Percentiles rank a stretch among this genome's conserved stretches.
Evolutionary conservation across 2,888 invertebrate genomes (phyloP).

Genomic region (Leptopterna dolabrata): DNA sequence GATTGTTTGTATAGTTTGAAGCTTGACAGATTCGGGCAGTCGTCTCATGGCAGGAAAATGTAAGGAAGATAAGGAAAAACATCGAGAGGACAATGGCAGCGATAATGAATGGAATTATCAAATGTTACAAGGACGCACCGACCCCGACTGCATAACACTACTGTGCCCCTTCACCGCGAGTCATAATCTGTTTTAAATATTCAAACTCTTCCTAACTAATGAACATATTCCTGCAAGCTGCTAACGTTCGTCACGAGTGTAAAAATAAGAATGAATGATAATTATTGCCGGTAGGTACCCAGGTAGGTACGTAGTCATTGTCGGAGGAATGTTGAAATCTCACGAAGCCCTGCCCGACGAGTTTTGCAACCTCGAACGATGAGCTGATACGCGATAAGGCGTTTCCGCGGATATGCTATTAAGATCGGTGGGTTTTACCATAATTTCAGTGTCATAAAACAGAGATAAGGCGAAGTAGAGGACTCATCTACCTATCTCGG

Average conservation of each 20-base stretch:
- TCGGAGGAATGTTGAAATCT: no score
- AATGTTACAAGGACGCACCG: slow-evolving; percentile 6
- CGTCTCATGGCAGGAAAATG: background rate
- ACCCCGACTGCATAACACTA: background rate
- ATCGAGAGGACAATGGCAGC: slow-evolving; percentile 7
- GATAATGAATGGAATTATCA: slow-evolving; percentile 16
- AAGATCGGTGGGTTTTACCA: no score
- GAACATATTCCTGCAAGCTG: background rate
- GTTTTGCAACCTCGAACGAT: no score
- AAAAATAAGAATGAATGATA: background rate
- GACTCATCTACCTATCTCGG: no score
- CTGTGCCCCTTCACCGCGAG: background rate
- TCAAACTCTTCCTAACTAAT: background rate
- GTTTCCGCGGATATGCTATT: no score
- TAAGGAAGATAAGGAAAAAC: background rate
- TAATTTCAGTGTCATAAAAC: no score
- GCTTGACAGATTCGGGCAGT: background rate
- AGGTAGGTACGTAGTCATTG: no score
- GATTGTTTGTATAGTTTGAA: background rate
- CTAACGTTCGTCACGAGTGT: background rate
- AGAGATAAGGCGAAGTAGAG: no score
- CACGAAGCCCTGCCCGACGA: no score
- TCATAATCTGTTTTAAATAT: background rate
- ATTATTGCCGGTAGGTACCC: no score
- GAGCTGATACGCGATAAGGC: no score